Evolutionary conservation across 2,797 vertebrate genomes (phyloP).

Genomic region (Xiphorhynchus erythropygius): DNA sequence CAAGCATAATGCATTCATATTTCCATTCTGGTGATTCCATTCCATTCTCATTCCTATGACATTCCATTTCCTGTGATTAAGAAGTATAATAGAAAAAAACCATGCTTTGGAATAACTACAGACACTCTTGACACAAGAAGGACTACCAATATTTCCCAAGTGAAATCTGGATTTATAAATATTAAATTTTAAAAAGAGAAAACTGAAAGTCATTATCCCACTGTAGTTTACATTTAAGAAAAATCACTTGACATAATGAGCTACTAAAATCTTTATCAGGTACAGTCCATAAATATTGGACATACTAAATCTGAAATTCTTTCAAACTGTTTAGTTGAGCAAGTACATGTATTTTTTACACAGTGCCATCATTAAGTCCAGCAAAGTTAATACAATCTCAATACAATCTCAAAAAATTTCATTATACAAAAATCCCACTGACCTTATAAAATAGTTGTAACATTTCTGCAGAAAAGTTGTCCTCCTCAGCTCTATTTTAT

Average conservation of each 20-base stretch:
- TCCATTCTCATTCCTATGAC: neutral
- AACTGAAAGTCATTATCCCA: neutral
- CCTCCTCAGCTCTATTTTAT: neutral
- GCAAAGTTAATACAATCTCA: conserved; percentile 31
- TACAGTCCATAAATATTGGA: conserved; percentile 20
- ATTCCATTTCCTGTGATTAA: neutral
- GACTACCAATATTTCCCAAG: neutral
- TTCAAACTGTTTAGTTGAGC: conserved; percentile 51
- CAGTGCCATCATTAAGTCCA: conserved; percentile 15
- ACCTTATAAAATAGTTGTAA: neutral
- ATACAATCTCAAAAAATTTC: neutral
- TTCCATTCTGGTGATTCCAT: neutral
- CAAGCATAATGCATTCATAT: neutral
- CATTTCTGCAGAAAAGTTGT: neutral
- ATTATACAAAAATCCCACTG: neutral
- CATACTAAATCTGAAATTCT: conserved; percentile 25
- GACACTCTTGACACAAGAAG: neutral
- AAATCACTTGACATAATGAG: conserved; percentile 46
- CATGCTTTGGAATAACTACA: conserved; percentile 16
- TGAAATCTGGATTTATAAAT: conserved; percentile 8
- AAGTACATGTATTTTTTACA: conserved; percentile 39
- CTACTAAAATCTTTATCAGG: conserved; percentile 47
- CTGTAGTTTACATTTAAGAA: conserved; percentile 32
- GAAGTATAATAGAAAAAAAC: neutral
- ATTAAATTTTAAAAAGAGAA: conserved; percentile 24